These are phyloP conservation scores for Etheostoma nigrum DNA, from an alignment of 2,797 vertebrate species.

Conservation along the genomic window DNA sequence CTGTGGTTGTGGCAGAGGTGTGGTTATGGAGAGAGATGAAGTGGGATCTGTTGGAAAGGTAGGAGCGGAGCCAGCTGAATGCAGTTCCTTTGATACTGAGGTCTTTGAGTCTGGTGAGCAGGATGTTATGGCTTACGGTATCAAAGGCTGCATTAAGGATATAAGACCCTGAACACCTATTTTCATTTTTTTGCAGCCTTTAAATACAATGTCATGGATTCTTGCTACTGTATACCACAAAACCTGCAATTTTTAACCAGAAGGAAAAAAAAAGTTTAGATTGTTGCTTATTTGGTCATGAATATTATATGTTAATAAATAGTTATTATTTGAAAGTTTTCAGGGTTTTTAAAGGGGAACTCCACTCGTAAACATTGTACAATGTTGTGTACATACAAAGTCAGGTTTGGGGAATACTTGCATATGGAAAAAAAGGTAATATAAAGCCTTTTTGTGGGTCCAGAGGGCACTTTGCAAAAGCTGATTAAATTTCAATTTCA, in stretches of 20 bases:
- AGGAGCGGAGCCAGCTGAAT: too few relatives aligned
- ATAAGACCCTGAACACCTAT: neutral
- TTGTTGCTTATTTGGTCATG: neutral
- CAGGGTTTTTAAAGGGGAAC: neutral
- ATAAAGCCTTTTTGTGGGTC: too few relatives aligned
- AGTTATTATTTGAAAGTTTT: neutral
- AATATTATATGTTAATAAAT: slow-evolving; percentile 13
- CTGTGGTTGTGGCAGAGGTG: neutral
- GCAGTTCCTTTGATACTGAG: too few relatives aligned
- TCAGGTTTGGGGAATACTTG: too few relatives aligned
- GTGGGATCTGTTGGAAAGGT: too few relatives aligned
- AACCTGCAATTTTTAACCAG: neutral
- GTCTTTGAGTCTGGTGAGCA: too few relatives aligned
- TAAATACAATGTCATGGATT: neutral
- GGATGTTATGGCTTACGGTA: too few relatives aligned
- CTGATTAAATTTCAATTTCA: too few relatives aligned
- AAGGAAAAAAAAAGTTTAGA: neutral
- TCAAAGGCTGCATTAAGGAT: too few relatives aligned
- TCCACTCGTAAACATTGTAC: neutral
- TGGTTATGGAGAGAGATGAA: too few relatives aligned
- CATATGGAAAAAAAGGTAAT: too few relatives aligned
- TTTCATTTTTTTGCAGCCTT: neutral
- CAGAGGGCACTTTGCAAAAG: too few relatives aligned
- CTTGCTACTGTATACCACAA: neutral
- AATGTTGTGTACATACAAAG: neutral